Percentiles rank a stretch among this genome's conserved stretches.
These are phyloP conservation scores for human (Homo sapiens) DNA, from an alignment of 2,113 vertebrate species.

Conservation along the genomic window GRCh38 chr2:146881501-146882000, in stretches of 20 bases:
- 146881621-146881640: too few species aligned
- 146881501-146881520: too few species aligned
- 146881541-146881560: too few species aligned
- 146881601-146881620: too few species aligned
- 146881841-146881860: neutral
- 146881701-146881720: too few species aligned
- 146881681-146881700: too few species aligned
- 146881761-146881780: neutral
- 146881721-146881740: neutral
- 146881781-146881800: neutral
- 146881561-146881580: rapidly evolving
- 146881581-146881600: too few species aligned
- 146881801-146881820: neutral
- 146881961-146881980: neutral
- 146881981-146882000: neutral
- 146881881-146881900: neutral
- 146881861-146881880: neutral
- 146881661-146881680: too few species aligned
- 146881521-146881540: too few species aligned
- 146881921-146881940: neutral
- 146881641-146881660: too few species aligned
- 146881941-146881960: neutral
- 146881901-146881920: neutral
- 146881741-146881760: neutral
- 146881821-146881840: neutral